These are phyloP conservation scores for Nomia melanderi DNA, from an alignment of 1,140 invertebrate genomes.

Conservation along the genomic window DNA sequence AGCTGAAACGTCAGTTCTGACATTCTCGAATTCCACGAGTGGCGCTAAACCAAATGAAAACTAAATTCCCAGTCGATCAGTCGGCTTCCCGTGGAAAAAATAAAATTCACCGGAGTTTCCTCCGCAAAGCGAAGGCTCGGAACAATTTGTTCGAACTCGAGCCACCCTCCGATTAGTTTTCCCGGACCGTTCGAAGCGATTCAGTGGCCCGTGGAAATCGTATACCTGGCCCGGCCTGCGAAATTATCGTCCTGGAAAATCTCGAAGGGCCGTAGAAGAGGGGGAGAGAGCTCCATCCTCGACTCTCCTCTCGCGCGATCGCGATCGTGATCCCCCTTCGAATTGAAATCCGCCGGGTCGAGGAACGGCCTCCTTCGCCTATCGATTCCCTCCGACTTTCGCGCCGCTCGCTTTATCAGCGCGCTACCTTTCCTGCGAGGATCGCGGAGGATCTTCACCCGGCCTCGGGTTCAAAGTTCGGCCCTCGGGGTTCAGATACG, in stretches of 20 bases:
- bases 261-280: neutral
- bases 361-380: neutral
- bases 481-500: too few species aligned
- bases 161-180: neutral
- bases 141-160: neutral
- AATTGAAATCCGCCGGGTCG: neutral
- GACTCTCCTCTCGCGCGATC: neutral
- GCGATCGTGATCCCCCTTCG: neutral
- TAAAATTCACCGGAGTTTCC: too few species aligned
- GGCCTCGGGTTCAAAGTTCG: too few species aligned
- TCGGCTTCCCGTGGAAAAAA: too few species aligned
- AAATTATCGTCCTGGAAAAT: slow-evolving; percentile 33
- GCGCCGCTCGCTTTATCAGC: neutral
- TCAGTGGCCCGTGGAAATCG: slow-evolving; percentile 7
- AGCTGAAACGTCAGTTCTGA: too few species aligned
- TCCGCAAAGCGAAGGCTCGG: too few species aligned
- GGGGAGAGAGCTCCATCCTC: neutral
- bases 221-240: neutral
- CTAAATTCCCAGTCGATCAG: too few species aligned
- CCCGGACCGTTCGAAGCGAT: neutral
- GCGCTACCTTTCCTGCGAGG: neutral
- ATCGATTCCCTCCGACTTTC: slow-evolving; percentile 13
- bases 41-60: too few species aligned
- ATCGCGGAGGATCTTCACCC: too few species aligned
- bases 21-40: too few species aligned